Evolutionary conservation across 2,888 invertebrate genomes (phyloP), one percentile per base, ranked within the genome.

Genomic region (Panzeria rudis): DNA sequence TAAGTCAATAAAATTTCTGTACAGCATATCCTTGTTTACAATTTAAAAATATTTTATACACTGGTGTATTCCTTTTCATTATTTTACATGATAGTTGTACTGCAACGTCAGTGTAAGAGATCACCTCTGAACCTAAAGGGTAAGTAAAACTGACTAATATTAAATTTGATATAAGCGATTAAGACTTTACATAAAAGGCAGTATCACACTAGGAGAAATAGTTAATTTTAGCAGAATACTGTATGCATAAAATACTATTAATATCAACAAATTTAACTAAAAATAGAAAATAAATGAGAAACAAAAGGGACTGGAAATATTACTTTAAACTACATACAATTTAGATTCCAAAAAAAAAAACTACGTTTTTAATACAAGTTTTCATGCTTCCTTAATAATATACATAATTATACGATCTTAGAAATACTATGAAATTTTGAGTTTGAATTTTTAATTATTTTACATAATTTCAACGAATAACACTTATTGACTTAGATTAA

Each of bases 181-280:
- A 59, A 35, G 15, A 17, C 11, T 8, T 35, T 17, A 44, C 32
- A 15, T 15, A 32, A 66, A 47, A 77, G 72, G n/a, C 25, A 56
- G 41, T 20, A 25, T 59, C 38, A 62, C 52, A 50, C 32, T 41
- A 20, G 54, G 25, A 25, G 20, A 61, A 79, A 75, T 69, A 69
- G 69, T 68, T 61, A 69, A 73, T 59, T 73, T 73, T 83, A 69
- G 54, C 78, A 68, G 50, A 50, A 13, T 29, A 38, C 52, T 68
- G 41, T 73, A 17, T 29, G 77, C 66, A 72, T 50, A 11, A 56
- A 54, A 41, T 41, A 3, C 13, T 13, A 23, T 69, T 76, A 62
- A 76, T 62, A 82, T 56, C 56, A 76, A 64, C 4, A 32, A 17
- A 20, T 35, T 4, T 1, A 29, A 15, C 3, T 23, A 11, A 23